Evolutionary conservation across 2,113 vertebrate genomes (phyloP).

Genomic region (Acrocephalus arundinaceus): DNA sequence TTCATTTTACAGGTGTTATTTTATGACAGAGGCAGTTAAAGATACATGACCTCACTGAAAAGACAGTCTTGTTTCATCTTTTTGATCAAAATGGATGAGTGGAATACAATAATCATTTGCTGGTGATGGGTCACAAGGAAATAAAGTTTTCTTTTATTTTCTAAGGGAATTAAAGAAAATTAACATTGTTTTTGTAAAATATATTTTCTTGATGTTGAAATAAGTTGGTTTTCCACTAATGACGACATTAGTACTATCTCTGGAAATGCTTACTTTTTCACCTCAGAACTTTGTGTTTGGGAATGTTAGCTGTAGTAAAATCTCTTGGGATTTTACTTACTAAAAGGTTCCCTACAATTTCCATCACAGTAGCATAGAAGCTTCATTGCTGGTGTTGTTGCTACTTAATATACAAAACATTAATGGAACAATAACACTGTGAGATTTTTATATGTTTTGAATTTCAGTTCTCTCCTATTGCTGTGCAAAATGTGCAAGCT

Average conservation of each 20-base stretch:
- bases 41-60: background rate
- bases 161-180: background rate
- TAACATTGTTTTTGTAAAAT: background rate
- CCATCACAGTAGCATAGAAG: background rate
- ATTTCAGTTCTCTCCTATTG: background rate
- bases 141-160: background rate
- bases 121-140: background rate
- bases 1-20: background rate
- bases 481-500: background rate
- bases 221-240: background rate
- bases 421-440: background rate
- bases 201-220: background rate
- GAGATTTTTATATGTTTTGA: conserved; percentile 12
- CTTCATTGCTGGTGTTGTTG: background rate
- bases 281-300: background rate
- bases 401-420: background rate
- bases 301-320: background rate
- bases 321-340: background rate
- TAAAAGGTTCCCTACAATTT: background rate
- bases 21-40: background rate
- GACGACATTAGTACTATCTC: background rate
- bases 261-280: background rate
- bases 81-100: background rate
- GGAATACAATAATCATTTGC: background rate
- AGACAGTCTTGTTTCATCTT: background rate